Evolutionary conservation across 2,888 invertebrate species (phyloP).

Genomic region (Oscheius sp.): DNA sequence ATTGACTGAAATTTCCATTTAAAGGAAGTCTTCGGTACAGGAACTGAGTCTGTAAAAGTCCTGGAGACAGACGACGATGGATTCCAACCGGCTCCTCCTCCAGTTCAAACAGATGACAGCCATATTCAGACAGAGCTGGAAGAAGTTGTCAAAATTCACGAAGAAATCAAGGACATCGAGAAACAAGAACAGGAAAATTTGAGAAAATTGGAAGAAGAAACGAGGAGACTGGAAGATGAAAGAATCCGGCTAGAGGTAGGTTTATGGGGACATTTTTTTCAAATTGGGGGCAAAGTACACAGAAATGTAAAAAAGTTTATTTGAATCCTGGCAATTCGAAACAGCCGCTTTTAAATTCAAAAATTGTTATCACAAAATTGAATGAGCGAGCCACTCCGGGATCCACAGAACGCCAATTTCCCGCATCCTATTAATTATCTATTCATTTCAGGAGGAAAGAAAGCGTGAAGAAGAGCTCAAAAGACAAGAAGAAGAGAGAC

Average conservation of each 20-base stretch:
- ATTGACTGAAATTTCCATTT: background rate
- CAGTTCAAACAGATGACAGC: background rate
- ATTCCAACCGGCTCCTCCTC: background rate
- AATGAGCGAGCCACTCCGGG: too few relatives aligned
- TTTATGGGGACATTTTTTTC: too few relatives aligned
- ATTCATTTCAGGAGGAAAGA: constrained; percentile 7
- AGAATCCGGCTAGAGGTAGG: constrained; percentile 17
- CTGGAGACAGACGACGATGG: constrained; percentile 5
- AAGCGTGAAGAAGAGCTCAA: background rate
- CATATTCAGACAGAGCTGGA: background rate
- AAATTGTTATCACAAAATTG: too few relatives aligned
- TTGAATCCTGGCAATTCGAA: background rate
- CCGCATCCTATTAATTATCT: too few relatives aligned
- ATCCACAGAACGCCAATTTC: too few relatives aligned
- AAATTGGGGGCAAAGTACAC: background rate
- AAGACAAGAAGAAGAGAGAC: constrained; percentile 10
- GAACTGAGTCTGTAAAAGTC: background rate
- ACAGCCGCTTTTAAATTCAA: background rate
- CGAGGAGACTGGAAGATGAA: background rate
- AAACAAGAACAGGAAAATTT: constrained; percentile 8
- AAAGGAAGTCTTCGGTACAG: constrained; percentile 29
- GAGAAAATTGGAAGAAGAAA: constrained; percentile 24
- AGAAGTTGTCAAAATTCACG: constrained; percentile 16
- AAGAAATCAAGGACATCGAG: constrained; percentile 15
- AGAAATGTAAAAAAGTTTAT: background rate